Evolutionary conservation across 2,797 vertebrate genomes (phyloP), one percentile per base, ranked within the genome.

Genomic region (Xiphorhynchus erythropygius): DNA sequence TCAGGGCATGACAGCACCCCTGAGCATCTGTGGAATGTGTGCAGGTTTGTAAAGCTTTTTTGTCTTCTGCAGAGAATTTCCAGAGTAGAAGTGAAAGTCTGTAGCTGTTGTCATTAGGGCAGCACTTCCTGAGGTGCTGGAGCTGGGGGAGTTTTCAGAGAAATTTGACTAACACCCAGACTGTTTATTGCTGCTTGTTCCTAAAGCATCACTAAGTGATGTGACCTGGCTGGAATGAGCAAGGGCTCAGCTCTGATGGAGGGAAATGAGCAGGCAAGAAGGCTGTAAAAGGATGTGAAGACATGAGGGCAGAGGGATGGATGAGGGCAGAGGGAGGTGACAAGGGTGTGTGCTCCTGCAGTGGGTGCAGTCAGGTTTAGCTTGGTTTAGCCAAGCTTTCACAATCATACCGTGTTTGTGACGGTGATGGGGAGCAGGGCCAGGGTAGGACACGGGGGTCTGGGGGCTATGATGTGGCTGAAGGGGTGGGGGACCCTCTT

Each of bases 401-500:
- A 33, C 68, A 24, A 2, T 13, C 49, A 7, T 6, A 10, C 53
- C 4, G n/a, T 18, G 15, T 37, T 18, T 28, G 68, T 37, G 62
- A 47, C 13, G 1, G 50, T 50, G 57, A 19, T 70, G 33, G 69
- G 5, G 33, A 41, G 55, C 37, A 17, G 60, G 49, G 37, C 12
- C 0, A 1, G 21, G 28, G 42, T 30, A n/a, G 30, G 16, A 32
- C 22, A 5, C 0, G 1, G 37, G 30, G 5, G 9, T 10, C 33
- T 25, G 22, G 23, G 21, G 16, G 18, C 1, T 4, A 7, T 32
- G 49, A 15, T 1, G 0, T 0, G 7, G 46, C 35, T 0, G 3
- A 53, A 52, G 28, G 56, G 13, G 15, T 2, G 4, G 44, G 24
- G 32, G n/a, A 9, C 67, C 3, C 50, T 28, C 33, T 39, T 68